Evolutionary conservation across 2,797 vertebrate genomes (phyloP), one percentile per base, ranked within the genome.

Genomic region (Pygocentrus nattereri): DNA sequence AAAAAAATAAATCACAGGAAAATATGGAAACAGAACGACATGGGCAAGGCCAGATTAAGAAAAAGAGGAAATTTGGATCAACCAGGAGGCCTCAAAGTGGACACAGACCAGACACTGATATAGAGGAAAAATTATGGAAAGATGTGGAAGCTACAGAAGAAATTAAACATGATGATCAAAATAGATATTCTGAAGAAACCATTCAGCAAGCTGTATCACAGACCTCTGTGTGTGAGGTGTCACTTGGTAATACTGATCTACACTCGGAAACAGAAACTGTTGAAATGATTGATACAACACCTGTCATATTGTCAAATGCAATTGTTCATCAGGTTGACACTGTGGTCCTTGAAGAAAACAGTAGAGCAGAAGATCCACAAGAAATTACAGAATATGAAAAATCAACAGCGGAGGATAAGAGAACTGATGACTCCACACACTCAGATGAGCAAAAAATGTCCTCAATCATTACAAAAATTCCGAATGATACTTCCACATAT

Each of bases 171-270:
- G 54, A 77, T n/a, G 18, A 6, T 27, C 25, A 83, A 41, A 2
- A 21, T 4, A 54, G 11, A 69, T 38, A 27, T 65, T 52, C 44
- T 67, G 47, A 61, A 70, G 65, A 52, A 78, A n/a, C 68, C n/a
- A 58, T 16, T 23, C 25, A 69, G 52, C 65, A 56, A 50, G 15
- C 52, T 27, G 13, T 16, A 15, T 13, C 25, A 61, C 23, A 61
- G 59, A 44, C 41, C 44, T 1, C 11, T 44, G 41, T 44, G 41
- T 44, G 41, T 44, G 41, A 44, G 41, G 41, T 44, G 41, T 44
- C 41, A 12, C 10, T 44, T 11, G 41, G 10, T 10, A 44, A 44
- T 10, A 44, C 44, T 44, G 41, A 44, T 44, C 41, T 44, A 10
- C 10, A 2, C 12, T 11, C 41, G 12, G 11, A 44, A 44, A 44